Percentiles rank a stretch among this genome's conserved stretches.
Conservation (phyloP, 2,888 invertebrate species). For the Panzeria rudis region DNA sequence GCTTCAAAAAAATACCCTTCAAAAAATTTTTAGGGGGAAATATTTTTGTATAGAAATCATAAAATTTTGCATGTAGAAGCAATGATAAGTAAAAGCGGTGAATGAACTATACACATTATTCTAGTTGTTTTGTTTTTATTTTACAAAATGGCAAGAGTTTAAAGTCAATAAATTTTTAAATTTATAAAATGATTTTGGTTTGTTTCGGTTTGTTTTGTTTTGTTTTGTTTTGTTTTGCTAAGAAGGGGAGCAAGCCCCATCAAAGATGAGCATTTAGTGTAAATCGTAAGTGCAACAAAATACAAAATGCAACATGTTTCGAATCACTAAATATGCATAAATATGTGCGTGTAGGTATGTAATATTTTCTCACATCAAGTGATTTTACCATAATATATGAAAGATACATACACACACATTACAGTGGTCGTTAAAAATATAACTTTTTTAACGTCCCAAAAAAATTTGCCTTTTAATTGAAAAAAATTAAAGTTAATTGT, state of each 20-base stretch:
- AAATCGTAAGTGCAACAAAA: constrained; percentile 46
- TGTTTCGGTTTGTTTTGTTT: neutral
- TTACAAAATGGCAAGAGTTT: constrained; percentile 60
- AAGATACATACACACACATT: neutral
- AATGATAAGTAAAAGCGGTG: constrained; percentile 41
- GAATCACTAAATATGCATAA: constrained; percentile 49
- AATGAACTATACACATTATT: constrained; percentile 59
- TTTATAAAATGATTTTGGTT: constrained; percentile 51
- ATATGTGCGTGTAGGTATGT: constrained; percentile 6
- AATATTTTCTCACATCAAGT: constrained; percentile 46
- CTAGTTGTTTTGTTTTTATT: neutral
- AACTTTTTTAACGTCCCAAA: too few species aligned
- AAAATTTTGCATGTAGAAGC: neutral
- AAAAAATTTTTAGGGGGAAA: constrained; percentile 43
- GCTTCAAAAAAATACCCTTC: constrained; percentile 57
- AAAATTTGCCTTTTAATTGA: too few species aligned
- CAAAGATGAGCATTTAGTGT: constrained; percentile 36
- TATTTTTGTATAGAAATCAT: constrained; percentile 4
- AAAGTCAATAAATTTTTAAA: constrained; percentile 70
- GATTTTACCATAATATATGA: neutral
- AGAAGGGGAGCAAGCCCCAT: constrained; percentile 57
- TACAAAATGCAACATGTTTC: constrained; percentile 57
- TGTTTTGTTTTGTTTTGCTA: neutral
- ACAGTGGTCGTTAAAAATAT: too few species aligned
- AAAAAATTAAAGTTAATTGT: too few species aligned